Evolutionary conservation across 2,797 vertebrate species (phyloP), one percentile per base, ranked within the genome.

Genomic region (Coendou prehensilis): DNA sequence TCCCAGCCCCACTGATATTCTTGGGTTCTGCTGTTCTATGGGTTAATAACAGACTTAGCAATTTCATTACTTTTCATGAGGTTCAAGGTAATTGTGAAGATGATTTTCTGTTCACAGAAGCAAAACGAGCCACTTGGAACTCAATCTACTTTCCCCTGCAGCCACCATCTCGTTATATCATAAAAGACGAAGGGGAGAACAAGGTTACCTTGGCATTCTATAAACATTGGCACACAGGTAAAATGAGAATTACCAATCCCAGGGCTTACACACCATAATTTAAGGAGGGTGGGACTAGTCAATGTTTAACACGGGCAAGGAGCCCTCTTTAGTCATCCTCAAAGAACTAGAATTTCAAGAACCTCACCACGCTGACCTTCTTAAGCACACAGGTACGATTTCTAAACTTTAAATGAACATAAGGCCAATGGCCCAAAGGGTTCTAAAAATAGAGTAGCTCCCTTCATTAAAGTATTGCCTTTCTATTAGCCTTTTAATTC

Each of bases 271-370:
- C 93, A 15, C 33, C 75, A 76, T 45, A 92, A 96, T 92, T 93
- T 84, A 80, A 22, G 11, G 64, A 97, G 79, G 95, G 95, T 91
- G 86, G 78, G 41, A 80, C 95, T 92, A 88, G 97, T 96, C 89
- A 98, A 97, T 97, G 89, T 97, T 96, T 97, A 97, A 98, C 93
- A 75, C 83, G 93, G 81, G 45, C 79, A 92, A 95, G 52, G 79
- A 94, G 83, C 50, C 81, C 33, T 33, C 76, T 96, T 87, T 82
- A 88, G 85, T 85, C 71, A 80, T 87, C n/a, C 67, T 61, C 76
- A 88, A 80, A 93, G n/a, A 73, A 92, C 78, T 37, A 90, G 87
- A 95, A 93, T 92, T 82, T 92, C 63, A 89, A n/a, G 59, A 84
- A 83, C 52, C 71, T 93, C 73, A 69, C 59, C 10, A 45, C 45